phyloP scores from a whole-genome alignment of 2,888 invertebrate species.

The Athalia rosae region DNA sequence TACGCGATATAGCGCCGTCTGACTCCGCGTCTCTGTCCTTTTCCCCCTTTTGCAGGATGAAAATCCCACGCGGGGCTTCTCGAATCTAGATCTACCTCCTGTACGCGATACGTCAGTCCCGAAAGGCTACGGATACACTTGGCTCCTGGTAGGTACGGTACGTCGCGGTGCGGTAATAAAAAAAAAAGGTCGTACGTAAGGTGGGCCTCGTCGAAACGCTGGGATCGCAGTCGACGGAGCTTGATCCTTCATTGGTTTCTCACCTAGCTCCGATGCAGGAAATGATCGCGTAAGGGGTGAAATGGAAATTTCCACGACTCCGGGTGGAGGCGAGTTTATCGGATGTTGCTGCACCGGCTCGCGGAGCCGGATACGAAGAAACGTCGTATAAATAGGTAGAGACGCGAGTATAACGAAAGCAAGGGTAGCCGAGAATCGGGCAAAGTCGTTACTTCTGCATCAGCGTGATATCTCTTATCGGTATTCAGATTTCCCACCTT shows the following conservation, averaged over 20 bases:
- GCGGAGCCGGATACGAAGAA: not conserved
- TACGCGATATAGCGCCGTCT: not conserved
- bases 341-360: conserved; percentile 1
- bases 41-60: not conserved
- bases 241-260: not conserved
- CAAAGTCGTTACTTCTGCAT: conserved; percentile 66
- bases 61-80: conserved; percentile 54
- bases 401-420: conserved; percentile 11
- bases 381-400: not conserved
- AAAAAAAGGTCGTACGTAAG: not conserved
- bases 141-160: conserved; percentile 31
- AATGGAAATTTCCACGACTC: not conserved
- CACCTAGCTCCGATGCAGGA: too few species aligned
- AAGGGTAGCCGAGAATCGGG: conserved; percentile 49
- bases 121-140: conserved; percentile 5
- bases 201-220: not conserved
- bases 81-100: conserved; percentile 40
- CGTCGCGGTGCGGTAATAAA: not conserved
- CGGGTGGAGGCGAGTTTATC: not conserved
- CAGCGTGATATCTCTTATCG: conserved; percentile 68
- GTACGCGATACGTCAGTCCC: conserved; percentile 22
- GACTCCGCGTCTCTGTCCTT: not conserved
- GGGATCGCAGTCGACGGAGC: not conserved
- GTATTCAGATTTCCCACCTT: conserved; percentile 62
- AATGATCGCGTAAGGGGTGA: too few species aligned